phyloP scores from a whole-genome alignment of 2,113 vertebrate species.

The Sceloporus tristichus region DNA sequence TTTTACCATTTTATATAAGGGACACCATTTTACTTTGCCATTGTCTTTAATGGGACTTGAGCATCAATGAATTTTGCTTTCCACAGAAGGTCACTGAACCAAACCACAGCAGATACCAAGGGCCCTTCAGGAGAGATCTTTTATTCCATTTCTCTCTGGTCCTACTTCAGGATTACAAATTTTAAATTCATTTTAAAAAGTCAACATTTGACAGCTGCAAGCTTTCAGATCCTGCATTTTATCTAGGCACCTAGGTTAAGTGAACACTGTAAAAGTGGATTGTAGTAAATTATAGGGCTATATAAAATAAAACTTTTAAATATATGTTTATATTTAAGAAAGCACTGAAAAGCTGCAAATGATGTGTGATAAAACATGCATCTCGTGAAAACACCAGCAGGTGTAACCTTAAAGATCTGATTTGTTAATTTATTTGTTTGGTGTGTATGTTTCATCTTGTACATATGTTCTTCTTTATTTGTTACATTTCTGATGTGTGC shows the following conservation, averaged over 20 bases:
- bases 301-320: not conserved
- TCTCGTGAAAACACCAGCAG: conserved; percentile 20
- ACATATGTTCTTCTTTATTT: conserved; percentile 30
- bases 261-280: not conserved
- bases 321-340: not conserved
- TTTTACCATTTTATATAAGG: too few relatives aligned
- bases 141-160: not conserved
- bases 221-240: not conserved
- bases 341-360: not conserved
- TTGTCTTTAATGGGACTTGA: too few relatives aligned
- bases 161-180: not conserved
- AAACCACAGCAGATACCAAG: too few relatives aligned
- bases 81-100: too few relatives aligned
- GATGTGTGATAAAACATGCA: not conserved
- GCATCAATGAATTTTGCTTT: too few relatives aligned
- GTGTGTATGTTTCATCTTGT: not conserved
- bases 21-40: too few relatives aligned
- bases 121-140: not conserved
- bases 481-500: not conserved
- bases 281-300: not conserved
- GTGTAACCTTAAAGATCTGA: not conserved
- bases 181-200: not conserved
- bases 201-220: not conserved
- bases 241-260: not conserved
- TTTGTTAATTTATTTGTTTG: too few relatives aligned